These are phyloP conservation scores for Lepus americanus DNA, from an alignment of 2,113 vertebrate species.

Conservation along the genomic window DNA sequence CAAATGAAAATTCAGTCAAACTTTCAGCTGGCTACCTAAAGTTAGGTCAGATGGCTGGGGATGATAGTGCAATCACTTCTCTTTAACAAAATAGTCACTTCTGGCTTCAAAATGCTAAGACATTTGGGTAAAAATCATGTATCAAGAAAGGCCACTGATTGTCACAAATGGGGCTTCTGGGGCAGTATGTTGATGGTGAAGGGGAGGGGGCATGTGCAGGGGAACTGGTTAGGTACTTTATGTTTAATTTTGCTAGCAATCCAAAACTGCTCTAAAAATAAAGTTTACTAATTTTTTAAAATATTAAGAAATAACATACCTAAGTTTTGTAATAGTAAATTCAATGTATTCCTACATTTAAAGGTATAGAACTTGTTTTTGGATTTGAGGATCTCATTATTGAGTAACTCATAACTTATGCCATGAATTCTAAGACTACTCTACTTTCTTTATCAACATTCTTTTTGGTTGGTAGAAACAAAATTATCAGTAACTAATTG, in stretches of 20 bases:
- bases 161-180: neutral
- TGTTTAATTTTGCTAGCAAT: neutral
- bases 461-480: slow-evolving; percentile 52
- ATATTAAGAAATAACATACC: neutral
- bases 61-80: neutral
- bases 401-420: slow-evolving; percentile 59
- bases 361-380: neutral
- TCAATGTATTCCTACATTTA: slow-evolving; percentile 15
- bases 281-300: neutral
- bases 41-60: neutral
- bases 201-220: fast-evolving
- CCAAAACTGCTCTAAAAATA: neutral
- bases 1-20: neutral
- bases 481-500: neutral
- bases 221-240: neutral
- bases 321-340: neutral
- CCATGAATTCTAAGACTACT: slow-evolving; percentile 62
- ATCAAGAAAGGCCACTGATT: neutral
- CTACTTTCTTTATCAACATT: slow-evolving; percentile 56
- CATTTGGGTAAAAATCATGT: neutral
- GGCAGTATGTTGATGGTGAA: no score
- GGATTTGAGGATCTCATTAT: neutral
- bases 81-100: neutral
- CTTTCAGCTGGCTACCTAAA: neutral
- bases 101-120: neutral